phyloP scores from a whole-genome alignment of 2,888 invertebrate genomes.

The Amiota communis region DNA sequence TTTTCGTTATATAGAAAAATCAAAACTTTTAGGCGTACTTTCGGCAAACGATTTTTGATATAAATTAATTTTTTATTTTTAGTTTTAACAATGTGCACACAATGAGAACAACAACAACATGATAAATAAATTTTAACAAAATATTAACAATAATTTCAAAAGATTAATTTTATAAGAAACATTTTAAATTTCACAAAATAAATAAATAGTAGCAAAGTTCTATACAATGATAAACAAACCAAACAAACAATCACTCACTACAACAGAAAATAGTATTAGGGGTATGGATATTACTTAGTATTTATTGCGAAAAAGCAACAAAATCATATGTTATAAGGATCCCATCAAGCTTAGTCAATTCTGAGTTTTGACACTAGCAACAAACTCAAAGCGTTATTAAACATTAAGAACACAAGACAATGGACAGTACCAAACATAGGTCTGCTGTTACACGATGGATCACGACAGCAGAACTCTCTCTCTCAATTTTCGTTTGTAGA shows the following conservation, averaged over 20 bases:
- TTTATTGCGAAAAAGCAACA: too few relatives aligned
- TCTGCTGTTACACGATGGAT: too few relatives aligned
- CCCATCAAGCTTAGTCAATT: too few relatives aligned
- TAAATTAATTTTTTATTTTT: conserved; percentile 39
- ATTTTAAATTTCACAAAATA: conserved; percentile 5
- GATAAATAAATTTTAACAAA: conserved; percentile 46
- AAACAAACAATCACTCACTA: background rate
- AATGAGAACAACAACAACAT: conserved; percentile 45
- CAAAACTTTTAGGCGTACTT: conserved; percentile 59
- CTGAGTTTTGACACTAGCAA: too few relatives aligned
- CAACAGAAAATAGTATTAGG: background rate
- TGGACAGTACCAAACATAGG: too few relatives aligned
- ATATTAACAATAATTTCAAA: conserved; percentile 26
- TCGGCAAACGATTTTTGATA: conserved; percentile 62
- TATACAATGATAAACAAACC: background rate
- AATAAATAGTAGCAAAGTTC: conserved; percentile 6
- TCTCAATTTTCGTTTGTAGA: too few relatives aligned
- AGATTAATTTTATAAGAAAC: conserved; percentile 30
- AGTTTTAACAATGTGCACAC: conserved; percentile 55
- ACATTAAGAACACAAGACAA: too few relatives aligned
- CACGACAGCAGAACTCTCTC: too few relatives aligned
- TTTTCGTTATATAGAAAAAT: conserved; percentile 40
- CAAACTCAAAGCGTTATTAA: too few relatives aligned
- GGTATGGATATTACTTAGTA: too few relatives aligned
- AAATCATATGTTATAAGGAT: too few relatives aligned